Conservation (phyloP, 1,140 invertebrate genomes). For the Lepidurus arcticus region DNA sequence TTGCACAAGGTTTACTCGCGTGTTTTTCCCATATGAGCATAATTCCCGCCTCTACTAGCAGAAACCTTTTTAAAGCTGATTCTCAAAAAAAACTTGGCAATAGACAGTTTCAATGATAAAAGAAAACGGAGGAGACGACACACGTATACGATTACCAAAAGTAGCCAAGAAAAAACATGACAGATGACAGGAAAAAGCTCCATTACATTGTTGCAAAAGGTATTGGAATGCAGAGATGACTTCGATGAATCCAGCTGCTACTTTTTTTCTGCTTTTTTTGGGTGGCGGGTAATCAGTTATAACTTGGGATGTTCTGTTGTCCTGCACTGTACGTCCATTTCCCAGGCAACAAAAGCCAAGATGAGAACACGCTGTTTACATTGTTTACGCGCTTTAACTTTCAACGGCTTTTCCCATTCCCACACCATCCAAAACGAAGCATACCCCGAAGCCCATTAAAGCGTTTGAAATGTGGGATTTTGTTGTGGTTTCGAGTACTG, state of each 20-base stretch:
- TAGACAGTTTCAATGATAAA: not conserved
- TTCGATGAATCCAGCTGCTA: not conserved
- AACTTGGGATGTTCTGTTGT: too few species aligned
- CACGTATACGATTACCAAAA: not conserved
- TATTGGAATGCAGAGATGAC: not conserved
- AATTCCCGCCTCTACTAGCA: too few species aligned
- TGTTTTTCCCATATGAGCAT: too few species aligned
- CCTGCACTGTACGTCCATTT: not conserved
- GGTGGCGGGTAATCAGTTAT: too few species aligned
- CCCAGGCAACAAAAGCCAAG: not conserved
- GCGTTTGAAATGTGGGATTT: constrained; percentile 3
- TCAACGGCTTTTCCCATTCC: not conserved
- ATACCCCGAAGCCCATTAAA: not conserved
- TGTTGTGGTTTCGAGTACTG: not conserved
- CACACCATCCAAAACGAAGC: not conserved
- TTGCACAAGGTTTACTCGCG: too few species aligned
- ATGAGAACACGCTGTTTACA: not conserved
- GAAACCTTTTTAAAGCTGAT: too few species aligned
- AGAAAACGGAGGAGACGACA: not conserved
- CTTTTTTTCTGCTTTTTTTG: not conserved
- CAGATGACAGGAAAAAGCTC: constrained; percentile 6
- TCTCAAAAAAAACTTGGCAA: too few species aligned
- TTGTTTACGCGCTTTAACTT: constrained; percentile 4
- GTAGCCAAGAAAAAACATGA: constrained; percentile 4
- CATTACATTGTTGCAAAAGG: not conserved